Evolutionary conservation across 2,888 invertebrate genomes (phyloP).

Genomic region (Noctua janthe): DNA sequence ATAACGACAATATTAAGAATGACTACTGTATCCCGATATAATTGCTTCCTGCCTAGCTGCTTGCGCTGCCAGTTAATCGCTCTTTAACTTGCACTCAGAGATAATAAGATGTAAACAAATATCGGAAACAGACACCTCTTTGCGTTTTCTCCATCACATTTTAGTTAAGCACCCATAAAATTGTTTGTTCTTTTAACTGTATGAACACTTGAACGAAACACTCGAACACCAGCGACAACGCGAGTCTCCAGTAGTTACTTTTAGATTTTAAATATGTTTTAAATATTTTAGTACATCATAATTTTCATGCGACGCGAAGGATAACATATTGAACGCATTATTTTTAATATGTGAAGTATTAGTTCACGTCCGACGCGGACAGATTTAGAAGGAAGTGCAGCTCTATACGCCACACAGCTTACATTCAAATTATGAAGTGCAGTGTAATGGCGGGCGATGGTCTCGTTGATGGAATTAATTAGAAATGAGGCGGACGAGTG

Average conservation of each 20-base stretch:
- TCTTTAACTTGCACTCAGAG: constrained; percentile 72
- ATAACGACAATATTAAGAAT: constrained; percentile 67
- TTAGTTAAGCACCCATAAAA: constrained; percentile 72
- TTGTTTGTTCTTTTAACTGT: constrained; percentile 79
- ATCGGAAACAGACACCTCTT: constrained; percentile 74
- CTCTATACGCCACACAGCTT: constrained; percentile 30
- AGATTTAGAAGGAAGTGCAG: constrained; percentile 58
- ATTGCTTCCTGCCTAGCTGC: constrained; percentile 71
- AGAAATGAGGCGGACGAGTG: constrained; percentile 71
- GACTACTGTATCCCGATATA: constrained; percentile 63
- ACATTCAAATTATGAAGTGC: constrained; percentile 64
- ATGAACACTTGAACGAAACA: constrained; percentile 71
- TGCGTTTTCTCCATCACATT: constrained; percentile 73
- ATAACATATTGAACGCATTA: constrained; percentile 48
- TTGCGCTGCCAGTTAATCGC: constrained; percentile 69
- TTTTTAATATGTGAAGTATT: constrained; percentile 52
- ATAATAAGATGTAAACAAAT: constrained; percentile 77
- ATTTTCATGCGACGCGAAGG: constrained; percentile 32
- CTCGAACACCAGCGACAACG: constrained; percentile 45
- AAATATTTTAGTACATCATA: constrained; percentile 59
- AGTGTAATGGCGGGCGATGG: constrained; percentile 70
- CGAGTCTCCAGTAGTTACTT: constrained; percentile 36
- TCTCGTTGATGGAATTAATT: constrained; percentile 78
- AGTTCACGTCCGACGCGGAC: constrained; percentile 23
- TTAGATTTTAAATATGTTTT: constrained; percentile 47